Base-by-base conservation (phyloP, 1,140 invertebrate species). In the Hyphantria cunea region DNA sequence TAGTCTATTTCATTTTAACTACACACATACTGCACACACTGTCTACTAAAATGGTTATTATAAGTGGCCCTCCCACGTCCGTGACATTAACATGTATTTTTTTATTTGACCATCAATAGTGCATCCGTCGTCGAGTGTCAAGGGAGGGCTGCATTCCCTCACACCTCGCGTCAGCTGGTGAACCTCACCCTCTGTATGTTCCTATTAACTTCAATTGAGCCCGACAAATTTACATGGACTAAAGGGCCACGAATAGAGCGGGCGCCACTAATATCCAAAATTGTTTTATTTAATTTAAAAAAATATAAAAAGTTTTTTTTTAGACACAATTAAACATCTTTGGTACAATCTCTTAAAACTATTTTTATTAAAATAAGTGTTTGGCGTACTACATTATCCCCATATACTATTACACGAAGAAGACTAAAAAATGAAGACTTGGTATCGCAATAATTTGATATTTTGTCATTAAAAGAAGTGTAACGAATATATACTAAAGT, bases 121-220 rank as follows among this genome's bases (percentile, higher is more conserved):
- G 48, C 58, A 64, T 72, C 50, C 68, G 77, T 80, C 81, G 73
- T 72, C 76, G 70, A 75, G 66, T 70, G 70, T 55, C 45, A 55
- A 75, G 78, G 76, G 87, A 84, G 84, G 82, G 80, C 73, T 53
- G 74, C 75, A 89, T 90, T 90, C 87, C 87, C 87, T 90, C 84
- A 88, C 87, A 90, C 87, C 80, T 86, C 80, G 78, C 86, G 86
- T 86, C 87, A 90, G 87, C 87, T 89, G 86, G 82, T 76, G 54
- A 65, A 77, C 82, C 84, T 86, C 79, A 83, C 87, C 87, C 87
- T 87, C 82, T 78, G 72, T 70, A 75, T 71, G 68, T 83, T 76
- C 84, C 82, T 90, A 90, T 89, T 89, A 89, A 90, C 87, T 90
- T 89, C 87, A 90, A 90, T 90, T 90, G 87, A 86, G 87, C 81